Evolutionary conservation across 2,888 invertebrate genomes (phyloP).

Genomic region (Ormyrus rosae): DNA sequence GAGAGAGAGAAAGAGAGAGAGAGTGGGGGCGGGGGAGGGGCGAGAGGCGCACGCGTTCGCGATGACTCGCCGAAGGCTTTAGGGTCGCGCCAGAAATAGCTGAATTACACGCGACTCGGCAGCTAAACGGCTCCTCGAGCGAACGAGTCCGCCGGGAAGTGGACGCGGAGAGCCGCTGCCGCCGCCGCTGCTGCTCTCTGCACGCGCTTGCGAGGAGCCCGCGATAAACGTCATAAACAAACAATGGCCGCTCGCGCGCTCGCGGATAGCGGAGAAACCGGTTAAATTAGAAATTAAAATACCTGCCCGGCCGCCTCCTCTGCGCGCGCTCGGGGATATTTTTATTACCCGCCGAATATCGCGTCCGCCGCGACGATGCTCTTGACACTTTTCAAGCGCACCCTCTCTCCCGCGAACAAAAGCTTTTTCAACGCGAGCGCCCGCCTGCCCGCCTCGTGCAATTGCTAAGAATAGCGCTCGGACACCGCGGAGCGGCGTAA

Average conservation of each 20-base stretch:
- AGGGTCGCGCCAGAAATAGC: constrained; percentile 64
- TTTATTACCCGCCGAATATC: too few species aligned
- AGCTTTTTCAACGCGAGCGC: background rate
- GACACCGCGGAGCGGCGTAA: too few species aligned
- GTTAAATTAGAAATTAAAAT: too few species aligned
- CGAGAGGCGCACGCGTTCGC: background rate
- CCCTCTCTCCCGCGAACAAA: too few species aligned
- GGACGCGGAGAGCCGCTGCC: constrained; percentile 32
- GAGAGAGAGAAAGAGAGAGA: too few species aligned
- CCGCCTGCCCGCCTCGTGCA: constrained; percentile 7
- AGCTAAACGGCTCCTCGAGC: constrained; percentile 32
- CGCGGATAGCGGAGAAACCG: background rate
- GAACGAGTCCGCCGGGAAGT: constrained; percentile 57
- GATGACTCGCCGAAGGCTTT: constrained; percentile 61
- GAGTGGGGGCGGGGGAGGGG: too few species aligned
- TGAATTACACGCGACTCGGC: constrained; percentile 62
- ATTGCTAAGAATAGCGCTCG: constrained; percentile 12
- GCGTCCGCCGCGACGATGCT: too few species aligned
- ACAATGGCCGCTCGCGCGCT: background rate
- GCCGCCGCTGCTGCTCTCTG: background rate
- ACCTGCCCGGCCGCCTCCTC: too few species aligned
- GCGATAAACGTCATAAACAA: too few species aligned
- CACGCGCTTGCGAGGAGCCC: background rate
- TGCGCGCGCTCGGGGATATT: too few species aligned
- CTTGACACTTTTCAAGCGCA: too few species aligned